Evolutionary conservation across 2,113 vertebrate genomes (phyloP).

Genomic region (Pleuronectes platessa): DNA sequence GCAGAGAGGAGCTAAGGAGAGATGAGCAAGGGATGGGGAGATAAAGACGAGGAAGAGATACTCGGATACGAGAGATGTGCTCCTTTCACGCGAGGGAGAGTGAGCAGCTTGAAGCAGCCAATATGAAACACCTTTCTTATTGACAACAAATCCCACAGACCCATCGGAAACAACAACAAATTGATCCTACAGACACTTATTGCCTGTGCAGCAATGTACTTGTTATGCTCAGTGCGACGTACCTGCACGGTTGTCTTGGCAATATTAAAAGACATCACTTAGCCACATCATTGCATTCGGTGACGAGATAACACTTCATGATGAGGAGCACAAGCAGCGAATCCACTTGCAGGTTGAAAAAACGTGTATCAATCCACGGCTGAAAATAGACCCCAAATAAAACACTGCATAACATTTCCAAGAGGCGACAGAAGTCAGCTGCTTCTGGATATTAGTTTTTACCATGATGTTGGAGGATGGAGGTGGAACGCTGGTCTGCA

Average conservation of each 20-base stretch:
- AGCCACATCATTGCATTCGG: neutral
- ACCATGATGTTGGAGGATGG: neutral
- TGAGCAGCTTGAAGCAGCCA: neutral
- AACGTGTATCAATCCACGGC: neutral
- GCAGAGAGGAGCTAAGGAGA: slow-evolving; percentile 18
- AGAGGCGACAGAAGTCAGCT: no score
- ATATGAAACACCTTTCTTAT: neutral
- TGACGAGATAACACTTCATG: neutral
- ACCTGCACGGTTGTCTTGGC: neutral
- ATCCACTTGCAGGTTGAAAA: neutral
- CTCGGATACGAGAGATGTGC: slow-evolving; percentile 3
- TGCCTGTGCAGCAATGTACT: neutral
- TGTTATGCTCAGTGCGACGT: neutral
- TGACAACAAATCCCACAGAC: neutral
- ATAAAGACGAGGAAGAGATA: slow-evolving; percentile 4
- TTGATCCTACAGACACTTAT: neutral
- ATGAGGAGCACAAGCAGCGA: no score
- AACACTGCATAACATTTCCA: no score
- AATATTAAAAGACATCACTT: neutral
- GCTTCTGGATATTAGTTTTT: neutral
- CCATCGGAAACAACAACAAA: neutral
- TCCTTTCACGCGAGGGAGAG: neutral
- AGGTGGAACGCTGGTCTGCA: no score
- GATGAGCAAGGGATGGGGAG: slow-evolving; percentile 13
- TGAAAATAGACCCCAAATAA: neutral